phyloP scores from a whole-genome alignment of 2,888 invertebrate genomes.

The Ischnus inquisitorius region DNA sequence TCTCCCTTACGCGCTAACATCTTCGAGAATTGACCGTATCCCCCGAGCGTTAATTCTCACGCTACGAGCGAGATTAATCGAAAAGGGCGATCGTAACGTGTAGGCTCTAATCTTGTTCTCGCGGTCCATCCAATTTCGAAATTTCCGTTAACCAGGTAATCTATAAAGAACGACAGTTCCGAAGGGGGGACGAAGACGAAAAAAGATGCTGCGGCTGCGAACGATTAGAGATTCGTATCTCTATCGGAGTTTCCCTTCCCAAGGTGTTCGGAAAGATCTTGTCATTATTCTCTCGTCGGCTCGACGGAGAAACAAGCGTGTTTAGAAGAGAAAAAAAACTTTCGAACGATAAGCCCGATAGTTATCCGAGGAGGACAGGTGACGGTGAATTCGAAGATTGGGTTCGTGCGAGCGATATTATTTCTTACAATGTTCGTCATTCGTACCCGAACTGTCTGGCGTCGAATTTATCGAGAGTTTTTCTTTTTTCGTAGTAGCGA shows the following conservation, averaged over 20 bases:
- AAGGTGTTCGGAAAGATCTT: slow-evolving; percentile 19
- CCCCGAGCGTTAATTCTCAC: slow-evolving; percentile 9
- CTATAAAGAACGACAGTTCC: not conserved
- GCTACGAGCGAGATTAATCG: not conserved
- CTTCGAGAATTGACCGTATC: not conserved
- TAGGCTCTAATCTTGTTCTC: slow-evolving; percentile 19
- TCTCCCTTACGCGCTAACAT: not conserved
- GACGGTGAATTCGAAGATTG: slow-evolving; percentile 31
- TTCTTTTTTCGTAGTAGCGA: slow-evolving; percentile 1
- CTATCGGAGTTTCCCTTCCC: slow-evolving; percentile 45
- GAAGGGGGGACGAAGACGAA: slow-evolving; percentile 2
- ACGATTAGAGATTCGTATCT: slow-evolving; percentile 20
- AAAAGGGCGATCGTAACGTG: slow-evolving; percentile 3
- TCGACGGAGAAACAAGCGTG: not conserved
- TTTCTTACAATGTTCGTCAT: slow-evolving; percentile 5
- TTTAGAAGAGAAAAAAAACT: not conserved
- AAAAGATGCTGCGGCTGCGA: slow-evolving; percentile 11
- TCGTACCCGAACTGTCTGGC: slow-evolving; percentile 5
- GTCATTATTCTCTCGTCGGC: slow-evolving; percentile 2
- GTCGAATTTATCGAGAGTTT: slow-evolving; percentile 42
- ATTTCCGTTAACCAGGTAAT: slow-evolving; percentile 30
- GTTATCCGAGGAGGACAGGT: slow-evolving; percentile 19
- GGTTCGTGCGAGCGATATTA: slow-evolving; percentile 37
- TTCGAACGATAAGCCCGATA: slow-evolving; percentile 8
- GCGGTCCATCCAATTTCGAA: slow-evolving; percentile 30